Percentiles rank a stretch among this genome's conserved stretches.
These are phyloP conservation scores for Dissostichus mawsoni DNA, from an alignment of 2,113 vertebrate genomes.

Conservation along the genomic window DNA sequence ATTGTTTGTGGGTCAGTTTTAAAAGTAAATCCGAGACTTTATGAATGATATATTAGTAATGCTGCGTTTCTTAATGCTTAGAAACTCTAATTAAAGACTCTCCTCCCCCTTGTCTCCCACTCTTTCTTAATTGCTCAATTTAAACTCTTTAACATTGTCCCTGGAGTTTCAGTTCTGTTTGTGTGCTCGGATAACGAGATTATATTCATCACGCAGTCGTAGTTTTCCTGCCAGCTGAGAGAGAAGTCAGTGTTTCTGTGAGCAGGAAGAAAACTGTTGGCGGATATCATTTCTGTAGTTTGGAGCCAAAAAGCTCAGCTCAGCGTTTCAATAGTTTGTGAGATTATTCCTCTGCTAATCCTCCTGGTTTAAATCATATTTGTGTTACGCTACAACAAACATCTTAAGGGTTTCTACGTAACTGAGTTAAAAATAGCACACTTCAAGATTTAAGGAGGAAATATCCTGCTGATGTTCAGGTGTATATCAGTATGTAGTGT, in stretches of 20 bases:
- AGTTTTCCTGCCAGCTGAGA: slow-evolving; percentile 55
- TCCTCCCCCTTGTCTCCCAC: slow-evolving; percentile 22
- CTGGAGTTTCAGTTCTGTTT: slow-evolving; percentile 66
- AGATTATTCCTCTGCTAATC: slow-evolving; percentile 55
- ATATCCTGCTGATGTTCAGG: no score
- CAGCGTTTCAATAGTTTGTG: slow-evolving; percentile 43
- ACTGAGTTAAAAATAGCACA: slow-evolving; percentile 76
- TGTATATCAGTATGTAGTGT: no score
- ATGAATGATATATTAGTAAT: slow-evolving; percentile 46
- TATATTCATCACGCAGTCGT: slow-evolving; percentile 37
- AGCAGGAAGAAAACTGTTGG: not conserved
- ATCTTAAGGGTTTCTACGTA: slow-evolving; percentile 64
- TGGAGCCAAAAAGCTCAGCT: slow-evolving; percentile 19
- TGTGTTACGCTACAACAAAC: slow-evolving; percentile 64
- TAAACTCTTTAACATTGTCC: slow-evolving; percentile 62
- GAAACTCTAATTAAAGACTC: slow-evolving; percentile 54
- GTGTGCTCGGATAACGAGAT: slow-evolving; percentile 48
- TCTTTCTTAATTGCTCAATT: slow-evolving; percentile 65
- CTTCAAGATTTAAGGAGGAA: slow-evolving; percentile 36
- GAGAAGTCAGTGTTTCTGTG: slow-evolving; percentile 10
- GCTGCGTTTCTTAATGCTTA: slow-evolving; percentile 26
- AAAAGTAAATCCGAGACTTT: not conserved
- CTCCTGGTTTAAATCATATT: slow-evolving; percentile 44
- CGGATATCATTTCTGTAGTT: not conserved
- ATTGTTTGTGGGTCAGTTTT: not conserved